These are phyloP conservation scores for Gonatopus flavifemur DNA, from an alignment of 1,140 invertebrate genomes.

Conservation along the genomic window DNA sequence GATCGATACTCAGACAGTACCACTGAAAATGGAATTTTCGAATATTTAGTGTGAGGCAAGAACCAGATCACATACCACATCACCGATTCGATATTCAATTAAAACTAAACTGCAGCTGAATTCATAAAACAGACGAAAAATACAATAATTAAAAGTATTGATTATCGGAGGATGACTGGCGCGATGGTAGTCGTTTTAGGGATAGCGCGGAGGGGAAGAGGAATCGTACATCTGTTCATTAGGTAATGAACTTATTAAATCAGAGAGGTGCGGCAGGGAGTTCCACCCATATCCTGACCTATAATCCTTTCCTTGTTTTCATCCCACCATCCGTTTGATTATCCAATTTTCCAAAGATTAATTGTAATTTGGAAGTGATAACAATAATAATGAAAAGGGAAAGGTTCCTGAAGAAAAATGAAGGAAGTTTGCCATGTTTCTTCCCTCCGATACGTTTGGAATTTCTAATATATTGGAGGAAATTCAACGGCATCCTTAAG, in stretches of 20 bases:
- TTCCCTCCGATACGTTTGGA: no score
- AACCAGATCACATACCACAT: no score
- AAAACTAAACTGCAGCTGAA: slow-evolving; percentile 37
- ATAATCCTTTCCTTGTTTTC: slow-evolving; percentile 6
- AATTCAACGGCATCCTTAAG: no score
- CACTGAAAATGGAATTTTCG: no score
- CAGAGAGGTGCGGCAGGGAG: slow-evolving; percentile 31
- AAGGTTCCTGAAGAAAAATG: no score
- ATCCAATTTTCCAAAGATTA: slow-evolving; percentile 39
- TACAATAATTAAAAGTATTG: slow-evolving; percentile 54
- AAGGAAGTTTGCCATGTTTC: no score
- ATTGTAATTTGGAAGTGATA: slow-evolving; percentile 45
- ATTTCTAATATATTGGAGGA: no score
- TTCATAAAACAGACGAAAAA: slow-evolving; percentile 49
- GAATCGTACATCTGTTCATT: slow-evolving; percentile 50
- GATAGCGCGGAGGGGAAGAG: not conserved
- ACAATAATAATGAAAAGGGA: no score
- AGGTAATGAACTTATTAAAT: slow-evolving; percentile 57
- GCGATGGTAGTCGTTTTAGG: slow-evolving; percentile 2
- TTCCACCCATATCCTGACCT: slow-evolving; percentile 27
- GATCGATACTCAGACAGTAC: no score
- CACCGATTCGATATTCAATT: slow-evolving; percentile 37
- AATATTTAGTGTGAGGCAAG: no score
- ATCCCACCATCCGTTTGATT: slow-evolving; percentile 36
- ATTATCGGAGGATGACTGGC: slow-evolving; percentile 40